Evolutionary conservation across 2,888 invertebrate genomes (phyloP), one percentile per base, ranked within the genome.

Genomic region (Heliconius aoede): DNA sequence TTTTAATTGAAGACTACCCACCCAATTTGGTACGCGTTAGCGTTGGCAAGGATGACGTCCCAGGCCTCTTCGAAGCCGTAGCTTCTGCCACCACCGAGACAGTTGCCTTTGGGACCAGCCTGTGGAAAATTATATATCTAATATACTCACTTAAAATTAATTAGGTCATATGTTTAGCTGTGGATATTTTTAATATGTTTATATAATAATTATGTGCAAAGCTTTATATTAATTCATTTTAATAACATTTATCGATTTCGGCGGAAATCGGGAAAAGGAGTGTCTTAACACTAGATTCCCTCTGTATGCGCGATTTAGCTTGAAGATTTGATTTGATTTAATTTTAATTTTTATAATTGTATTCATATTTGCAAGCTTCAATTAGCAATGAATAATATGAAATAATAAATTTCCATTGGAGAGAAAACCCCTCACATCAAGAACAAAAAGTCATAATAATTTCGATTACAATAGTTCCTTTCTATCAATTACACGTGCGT

Each of bases 31-130:
- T 80, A 77, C 73, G 85, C 80, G 74, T 82, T 79, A 62, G 85
- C 79, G 26, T 73, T 83, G 73, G 81, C 68, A 0, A 88, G 83
- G 78, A 90, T 85, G 0, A 76, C 65, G 72, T 90, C 85, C 93
- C 93, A 94, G 58, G 88, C 88, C 40, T 84, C 84, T 79, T 93
- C 92, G 83, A 92, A 90, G 79, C 85, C 81, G 87, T 90, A 93
- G 28, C 32, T 77, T 79, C 91, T 88, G 76, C 93, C 93, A 60
- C 85, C 88, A 61, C 85, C 89, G 0, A 78, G 76, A 83, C 93
- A 93, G 80, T 83, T 86, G 13, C 89, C 86, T 36, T 81, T 81
- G 73, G 86, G 81, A 24, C 92, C 91, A 75, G 69, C 72, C 93
- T 93, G 64, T 72, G 28, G 40, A 24, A 18, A 60, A 61, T 21